phyloP scores from a whole-genome alignment of 2,113 vertebrate genomes.

The Bubo bubo region DNA sequence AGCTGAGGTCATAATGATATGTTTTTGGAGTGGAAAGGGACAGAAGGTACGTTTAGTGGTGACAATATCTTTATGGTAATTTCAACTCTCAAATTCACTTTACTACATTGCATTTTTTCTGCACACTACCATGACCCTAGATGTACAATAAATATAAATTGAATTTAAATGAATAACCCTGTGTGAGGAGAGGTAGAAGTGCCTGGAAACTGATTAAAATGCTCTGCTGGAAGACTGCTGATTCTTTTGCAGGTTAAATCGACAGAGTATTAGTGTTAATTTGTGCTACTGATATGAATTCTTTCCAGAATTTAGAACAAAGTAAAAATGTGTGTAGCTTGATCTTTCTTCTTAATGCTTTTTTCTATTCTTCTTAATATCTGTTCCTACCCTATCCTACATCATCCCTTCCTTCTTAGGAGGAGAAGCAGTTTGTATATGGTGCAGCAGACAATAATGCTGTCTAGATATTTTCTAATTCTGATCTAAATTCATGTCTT shows the following conservation, averaged over 20 bases:
- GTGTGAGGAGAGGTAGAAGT: background rate
- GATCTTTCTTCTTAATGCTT: background rate
- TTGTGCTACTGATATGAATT: background rate
- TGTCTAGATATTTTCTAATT: background rate
- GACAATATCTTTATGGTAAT: background rate
- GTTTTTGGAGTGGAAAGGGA: background rate
- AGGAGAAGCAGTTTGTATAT: background rate
- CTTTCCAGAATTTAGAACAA: background rate
- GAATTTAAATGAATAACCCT: background rate
- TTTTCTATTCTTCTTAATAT: background rate
- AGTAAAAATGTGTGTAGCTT: background rate
- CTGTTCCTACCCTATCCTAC: background rate
- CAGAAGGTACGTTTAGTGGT: background rate
- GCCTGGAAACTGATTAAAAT: background rate
- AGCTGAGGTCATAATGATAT: background rate
- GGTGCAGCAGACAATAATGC: background rate
- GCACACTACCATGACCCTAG: background rate
- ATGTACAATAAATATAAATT: background rate
- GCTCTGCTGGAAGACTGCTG: background rate
- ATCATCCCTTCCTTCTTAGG: rapidly evolving
- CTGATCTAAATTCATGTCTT: background rate
- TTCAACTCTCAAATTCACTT: background rate
- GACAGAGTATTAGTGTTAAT: background rate
- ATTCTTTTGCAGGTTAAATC: background rate
- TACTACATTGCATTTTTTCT: background rate